Base-by-base conservation (phyloP, 2,113 vertebrate genomes). In the Pomatostomus ruficeps region DNA sequence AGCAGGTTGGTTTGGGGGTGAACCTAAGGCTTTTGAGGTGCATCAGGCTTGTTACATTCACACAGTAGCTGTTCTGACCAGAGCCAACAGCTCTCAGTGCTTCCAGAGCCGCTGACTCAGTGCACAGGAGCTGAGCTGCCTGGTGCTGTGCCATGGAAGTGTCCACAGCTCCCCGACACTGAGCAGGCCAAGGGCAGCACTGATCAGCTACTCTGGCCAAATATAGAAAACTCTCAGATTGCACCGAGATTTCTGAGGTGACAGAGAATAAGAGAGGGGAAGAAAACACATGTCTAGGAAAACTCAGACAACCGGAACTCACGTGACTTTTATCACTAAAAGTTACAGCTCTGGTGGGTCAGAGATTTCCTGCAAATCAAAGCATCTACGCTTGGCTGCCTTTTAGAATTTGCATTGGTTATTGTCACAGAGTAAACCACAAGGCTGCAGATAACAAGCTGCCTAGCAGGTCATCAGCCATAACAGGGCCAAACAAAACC, bases 131-230 rank as follows among this genome's bases (percentile, higher is more conserved):
- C 80, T 45, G 5, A 29, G 54, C 72, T 66, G 51, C 61, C 73
- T 93, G 81, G 48, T 78, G 85, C 29, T 65, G 74, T 66, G 90
- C 90, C 91, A 85, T 51, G 63, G 58, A 90, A 83, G 42, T 12
- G 36, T 91, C 92, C 42, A 16, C 49, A 33, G 40, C 31, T 48
- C 42, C 42, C 78, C 93, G 78, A 91, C 17, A 73, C 3, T 46
- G n/a, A 85, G 71, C 88, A 93, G 85, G 25, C 71, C 31, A 22
- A 88, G 78, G 52, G 66, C 74, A 94, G 74, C 81, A 35, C 52
- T 33, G 23, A 29, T 51, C 80, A 49, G 68, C 73, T 67, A 0
- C 67, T 72, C 79, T 65, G 35, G 67, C 78, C 85, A 91, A 85
- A 70, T 54, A 91, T 11, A 94, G 85, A 18, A 68, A 88, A 73